phyloP scores from a whole-genome alignment of 2,113 vertebrate species.

The Heterocephalus glaber region DNA sequence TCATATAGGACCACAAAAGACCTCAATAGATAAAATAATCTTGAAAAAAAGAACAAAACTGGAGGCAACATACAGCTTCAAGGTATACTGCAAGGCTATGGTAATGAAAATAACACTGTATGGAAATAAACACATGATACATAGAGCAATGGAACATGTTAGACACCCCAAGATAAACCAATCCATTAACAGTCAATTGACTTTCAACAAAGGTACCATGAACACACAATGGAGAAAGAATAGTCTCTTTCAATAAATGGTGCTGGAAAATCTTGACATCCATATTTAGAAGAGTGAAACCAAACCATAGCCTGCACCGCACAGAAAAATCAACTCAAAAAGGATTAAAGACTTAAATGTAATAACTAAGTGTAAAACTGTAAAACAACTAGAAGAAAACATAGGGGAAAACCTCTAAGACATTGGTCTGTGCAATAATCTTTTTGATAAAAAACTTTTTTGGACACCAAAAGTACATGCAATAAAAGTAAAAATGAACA shows the following conservation, averaged over 20 bases:
- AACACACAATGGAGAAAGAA: neutral
- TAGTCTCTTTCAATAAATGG: neutral
- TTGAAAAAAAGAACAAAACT: neutral
- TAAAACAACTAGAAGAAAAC: neutral
- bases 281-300: neutral
- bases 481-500: neutral
- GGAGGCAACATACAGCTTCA: neutral
- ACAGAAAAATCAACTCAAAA: constrained; percentile 2
- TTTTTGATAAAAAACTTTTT: neutral
- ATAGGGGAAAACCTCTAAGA: neutral
- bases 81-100: neutral
- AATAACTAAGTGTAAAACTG: neutral
- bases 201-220: neutral
- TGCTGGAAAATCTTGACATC: neutral
- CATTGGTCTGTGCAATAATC: neutral
- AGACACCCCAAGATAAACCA: neutral
- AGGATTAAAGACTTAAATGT: neutral
- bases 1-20: neutral
- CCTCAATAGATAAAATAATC: neutral
- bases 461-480: neutral
- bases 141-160: neutral
- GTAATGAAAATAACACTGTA: neutral
- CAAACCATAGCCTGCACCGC: neutral
- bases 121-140: neutral
- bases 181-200: neutral